Percentiles rank a stretch among this genome's conserved stretches.
Evolutionary conservation across 2,113 vertebrate species (phyloP).

Genomic region (Carassius gibelio): DNA sequence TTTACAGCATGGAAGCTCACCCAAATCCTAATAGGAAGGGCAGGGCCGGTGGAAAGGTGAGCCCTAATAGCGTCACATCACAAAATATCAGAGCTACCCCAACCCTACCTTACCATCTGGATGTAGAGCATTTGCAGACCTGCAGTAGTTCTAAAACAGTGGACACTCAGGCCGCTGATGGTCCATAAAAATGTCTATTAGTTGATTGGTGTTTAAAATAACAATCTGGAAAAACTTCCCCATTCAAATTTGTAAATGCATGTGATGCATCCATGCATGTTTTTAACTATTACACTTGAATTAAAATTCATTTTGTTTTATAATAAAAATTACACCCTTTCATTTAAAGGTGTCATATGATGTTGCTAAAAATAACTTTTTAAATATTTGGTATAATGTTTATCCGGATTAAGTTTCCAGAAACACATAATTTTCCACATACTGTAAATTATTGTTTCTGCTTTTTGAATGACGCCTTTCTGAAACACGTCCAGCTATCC

Average conservation of each 20-base stretch:
- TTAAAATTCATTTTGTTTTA: not conserved
- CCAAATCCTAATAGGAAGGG: constrained; percentile 50
- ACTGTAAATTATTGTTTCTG: no score
- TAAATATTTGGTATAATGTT: no score
- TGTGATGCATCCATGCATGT: not conserved
- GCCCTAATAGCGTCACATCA: not conserved
- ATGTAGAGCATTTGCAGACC: not conserved
- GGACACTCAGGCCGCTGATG: not conserved
- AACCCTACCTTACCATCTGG: no score
- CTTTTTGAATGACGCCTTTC: no score
- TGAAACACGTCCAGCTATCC: no score
- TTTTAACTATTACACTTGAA: not conserved
- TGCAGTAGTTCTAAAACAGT: not conserved
- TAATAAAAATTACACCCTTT: no score
- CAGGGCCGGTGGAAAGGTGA: constrained; percentile 61
- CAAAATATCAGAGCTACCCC: not conserved
- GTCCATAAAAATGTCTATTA: not conserved
- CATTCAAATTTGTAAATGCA: not conserved
- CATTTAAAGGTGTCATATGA: no score
- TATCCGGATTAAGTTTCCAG: no score
- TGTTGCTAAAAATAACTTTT: no score
- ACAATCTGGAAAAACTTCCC: not conserved
- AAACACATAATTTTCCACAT: no score
- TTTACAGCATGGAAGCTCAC: constrained; percentile 45
- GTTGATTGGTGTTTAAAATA: not conserved